phyloP scores from a whole-genome alignment of 2,888 invertebrate species.

The Microdon myrmicae region DNA sequence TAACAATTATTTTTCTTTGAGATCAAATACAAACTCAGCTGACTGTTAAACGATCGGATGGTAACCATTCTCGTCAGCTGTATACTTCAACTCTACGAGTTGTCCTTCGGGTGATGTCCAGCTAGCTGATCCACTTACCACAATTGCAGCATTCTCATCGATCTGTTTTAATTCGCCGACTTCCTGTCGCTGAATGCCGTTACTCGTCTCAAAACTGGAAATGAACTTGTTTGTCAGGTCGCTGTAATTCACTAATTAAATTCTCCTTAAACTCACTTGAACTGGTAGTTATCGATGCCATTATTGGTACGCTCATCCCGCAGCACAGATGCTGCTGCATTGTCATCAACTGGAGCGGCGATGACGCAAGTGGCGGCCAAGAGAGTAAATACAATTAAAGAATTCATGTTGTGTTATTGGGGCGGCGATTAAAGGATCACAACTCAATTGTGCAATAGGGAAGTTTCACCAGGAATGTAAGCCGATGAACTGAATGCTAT shows the following conservation, averaged over 20 bases:
- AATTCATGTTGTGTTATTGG: constrained; percentile 60
- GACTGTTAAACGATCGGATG: constrained; percentile 64
- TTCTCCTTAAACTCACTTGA: constrained; percentile 12
- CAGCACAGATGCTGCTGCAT: constrained; percentile 69
- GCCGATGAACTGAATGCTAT: constrained; percentile 25
- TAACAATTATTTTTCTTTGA: too few relatives aligned
- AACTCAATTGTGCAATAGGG: too few relatives aligned
- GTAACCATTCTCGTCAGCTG: constrained; percentile 70
- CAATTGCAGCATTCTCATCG: constrained; percentile 68
- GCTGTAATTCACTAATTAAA: constrained; percentile 57
- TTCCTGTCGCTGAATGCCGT: constrained; percentile 66
- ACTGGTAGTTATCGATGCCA: constrained; percentile 26
- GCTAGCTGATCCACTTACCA: constrained; percentile 71
- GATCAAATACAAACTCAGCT: too few relatives aligned
- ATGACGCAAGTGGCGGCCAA: constrained; percentile 57
- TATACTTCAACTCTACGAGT: constrained; percentile 67
- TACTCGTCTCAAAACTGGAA: constrained; percentile 67
- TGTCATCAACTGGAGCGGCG: constrained; percentile 55
- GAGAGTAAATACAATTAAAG: constrained; percentile 60
- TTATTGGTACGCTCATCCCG: constrained; percentile 55
- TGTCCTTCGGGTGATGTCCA: constrained; percentile 71
- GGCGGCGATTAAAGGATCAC: constrained; percentile 2
- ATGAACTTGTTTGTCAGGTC: constrained; percentile 67
- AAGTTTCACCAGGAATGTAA: too few relatives aligned
- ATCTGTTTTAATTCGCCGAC: constrained; percentile 64